Base-by-base conservation (phyloP, 2,113 vertebrate species). In the Pelecanoides urinatrix region DNA sequence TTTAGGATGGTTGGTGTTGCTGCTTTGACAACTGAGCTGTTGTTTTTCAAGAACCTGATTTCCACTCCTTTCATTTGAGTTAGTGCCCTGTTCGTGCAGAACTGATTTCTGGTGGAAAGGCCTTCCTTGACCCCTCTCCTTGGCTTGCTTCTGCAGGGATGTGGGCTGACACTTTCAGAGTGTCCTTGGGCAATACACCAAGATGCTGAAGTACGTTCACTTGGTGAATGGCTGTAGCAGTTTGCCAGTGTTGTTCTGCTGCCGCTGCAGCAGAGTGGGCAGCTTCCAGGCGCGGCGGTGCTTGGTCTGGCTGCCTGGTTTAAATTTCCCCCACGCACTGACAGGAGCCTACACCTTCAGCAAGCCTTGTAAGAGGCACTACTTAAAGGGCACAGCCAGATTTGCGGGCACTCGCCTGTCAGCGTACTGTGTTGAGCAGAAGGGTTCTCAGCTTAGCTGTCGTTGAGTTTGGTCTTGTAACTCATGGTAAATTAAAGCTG, bases 191-290 rank as follows among this genome's bases (percentile, higher is more conserved):
- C 34, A 42, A 16, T 19, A 6, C 36, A 65, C 17, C 8, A 1
- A 29, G 55, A 3, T 50, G 11, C n/a, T 77, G 0, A 0, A 36
- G 45, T 23, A 12, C 19, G 1, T 49, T 20, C 16, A 5, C 9
- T 16, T n/a, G 49, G 44, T 21, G 49, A 23, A 10, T 0, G 53
- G 49, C 34, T n/a, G 75, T 14, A 53, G 61, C 45, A 17, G 36
- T 65, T 59, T 30, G 5, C 38, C 20, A 6, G 52, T 4, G 2
- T 1, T 13, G 47, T 36, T 75, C n/a, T 49, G 40, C 56, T 86
- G 76, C 53, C 67, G 50, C 77, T 55, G 63, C 81, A 44, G 68
- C 32, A 11, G 27, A 82, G 66, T 4, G 27, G 27, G 58, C 52
- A 62, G 86, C n/a, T 76, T 72, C 44, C 22, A 16, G 32, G 27